These are phyloP conservation scores for Hipparchia semele DNA, from an alignment of 2,888 invertebrate species.

Conservation along the genomic window DNA sequence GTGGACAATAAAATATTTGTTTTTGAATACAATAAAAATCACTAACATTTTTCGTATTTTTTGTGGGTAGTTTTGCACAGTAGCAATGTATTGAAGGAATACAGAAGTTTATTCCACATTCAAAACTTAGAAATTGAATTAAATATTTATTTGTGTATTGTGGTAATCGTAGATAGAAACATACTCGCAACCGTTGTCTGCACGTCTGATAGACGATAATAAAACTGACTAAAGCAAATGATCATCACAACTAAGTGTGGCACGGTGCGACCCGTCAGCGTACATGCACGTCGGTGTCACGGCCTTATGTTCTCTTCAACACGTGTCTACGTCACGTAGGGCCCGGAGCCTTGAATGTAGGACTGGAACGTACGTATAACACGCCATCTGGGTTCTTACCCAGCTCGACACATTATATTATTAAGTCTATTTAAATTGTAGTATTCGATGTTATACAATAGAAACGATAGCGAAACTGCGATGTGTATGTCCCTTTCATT, in stretches of 20 bases:
- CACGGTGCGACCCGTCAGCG: slow-evolving; percentile 63
- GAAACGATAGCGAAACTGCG: too few relatives aligned
- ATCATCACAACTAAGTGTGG: slow-evolving; percentile 80
- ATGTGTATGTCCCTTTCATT: too few relatives aligned
- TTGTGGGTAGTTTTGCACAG: slow-evolving; percentile 26
- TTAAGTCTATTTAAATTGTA: too few relatives aligned
- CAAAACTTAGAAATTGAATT: not conserved
- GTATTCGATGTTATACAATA: too few relatives aligned
- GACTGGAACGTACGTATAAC: not conserved
- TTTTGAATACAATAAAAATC: slow-evolving; percentile 41
- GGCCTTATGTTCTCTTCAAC: slow-evolving; percentile 25
- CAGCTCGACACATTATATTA: too few relatives aligned
- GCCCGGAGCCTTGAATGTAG: not conserved
- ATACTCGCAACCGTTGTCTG: slow-evolving; percentile 59
- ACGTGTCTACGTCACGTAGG: slow-evolving; percentile 6
- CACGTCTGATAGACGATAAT: slow-evolving; percentile 49
- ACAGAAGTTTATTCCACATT: not conserved
- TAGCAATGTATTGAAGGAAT: not conserved
- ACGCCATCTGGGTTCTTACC: not conserved
- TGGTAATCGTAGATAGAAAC: slow-evolving; percentile 6
- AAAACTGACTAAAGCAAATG: slow-evolving; percentile 62
- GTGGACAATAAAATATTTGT: slow-evolving; percentile 53
- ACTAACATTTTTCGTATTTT: slow-evolving; percentile 10
- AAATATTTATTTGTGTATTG: not conserved
- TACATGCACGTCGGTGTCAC: slow-evolving; percentile 56